Conservation (phyloP, 2,113 vertebrate genomes). For the Ellobius talpinus region DNA sequence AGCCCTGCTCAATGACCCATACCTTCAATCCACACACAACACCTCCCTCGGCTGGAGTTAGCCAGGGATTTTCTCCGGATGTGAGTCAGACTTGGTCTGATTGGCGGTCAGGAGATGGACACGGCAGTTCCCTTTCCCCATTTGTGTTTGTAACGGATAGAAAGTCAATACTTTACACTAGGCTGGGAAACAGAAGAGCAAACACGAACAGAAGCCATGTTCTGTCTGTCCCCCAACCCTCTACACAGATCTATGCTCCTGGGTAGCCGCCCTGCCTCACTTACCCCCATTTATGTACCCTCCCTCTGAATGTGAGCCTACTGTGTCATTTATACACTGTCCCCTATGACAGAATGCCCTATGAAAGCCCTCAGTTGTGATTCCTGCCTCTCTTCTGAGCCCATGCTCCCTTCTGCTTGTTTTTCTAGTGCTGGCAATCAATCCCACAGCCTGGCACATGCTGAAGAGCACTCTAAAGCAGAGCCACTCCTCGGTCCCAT, state of each 20-base stretch:
- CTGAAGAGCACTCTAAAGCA: background rate
- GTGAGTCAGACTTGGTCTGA: background rate
- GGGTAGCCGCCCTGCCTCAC: background rate
- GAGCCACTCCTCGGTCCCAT: background rate
- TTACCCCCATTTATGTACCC: fast-evolving
- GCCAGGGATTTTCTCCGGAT: background rate
- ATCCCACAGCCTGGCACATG: background rate
- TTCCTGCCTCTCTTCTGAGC: background rate
- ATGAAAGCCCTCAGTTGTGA: background rate
- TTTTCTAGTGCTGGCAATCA: background rate
- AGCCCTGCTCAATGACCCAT: background rate
- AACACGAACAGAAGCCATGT: fast-evolving
- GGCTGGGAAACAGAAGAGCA: background rate
- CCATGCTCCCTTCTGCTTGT: no score
- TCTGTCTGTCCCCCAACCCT: fast-evolving
- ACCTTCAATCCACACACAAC: background rate
- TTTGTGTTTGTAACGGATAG: background rate
- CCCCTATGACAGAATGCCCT: background rate
- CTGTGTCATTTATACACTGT: fast-evolving
- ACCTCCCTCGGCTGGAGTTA: background rate
- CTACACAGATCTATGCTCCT: background rate
- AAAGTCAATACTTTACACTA: background rate
- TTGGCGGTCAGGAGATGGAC: background rate
- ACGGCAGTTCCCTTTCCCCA: background rate
- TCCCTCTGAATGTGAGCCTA: fast-evolving